These are phyloP conservation scores for Neopelma chrysocephalum DNA, from an alignment of 2,797 vertebrate genomes.

Conservation along the genomic window DNA sequence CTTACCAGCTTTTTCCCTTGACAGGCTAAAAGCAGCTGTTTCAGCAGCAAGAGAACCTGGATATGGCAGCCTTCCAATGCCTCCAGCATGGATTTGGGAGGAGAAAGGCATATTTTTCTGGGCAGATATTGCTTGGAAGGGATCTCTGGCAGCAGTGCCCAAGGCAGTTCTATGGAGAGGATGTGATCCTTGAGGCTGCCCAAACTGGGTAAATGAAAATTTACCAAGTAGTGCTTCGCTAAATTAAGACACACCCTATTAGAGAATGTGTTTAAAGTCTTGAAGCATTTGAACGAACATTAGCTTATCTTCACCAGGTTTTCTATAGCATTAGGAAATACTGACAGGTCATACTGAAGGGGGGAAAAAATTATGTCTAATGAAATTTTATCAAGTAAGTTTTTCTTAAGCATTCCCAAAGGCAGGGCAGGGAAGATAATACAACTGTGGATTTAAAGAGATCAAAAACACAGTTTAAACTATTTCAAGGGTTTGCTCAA, in stretches of 20 bases:
- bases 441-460: not conserved
- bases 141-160: not conserved
- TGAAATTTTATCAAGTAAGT: not conserved
- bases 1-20: not conserved
- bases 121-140: not conserved
- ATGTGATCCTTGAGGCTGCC: not conserved
- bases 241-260: not conserved
- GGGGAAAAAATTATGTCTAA: not conserved
- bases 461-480: not conserved
- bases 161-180: not conserved
- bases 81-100: not conserved
- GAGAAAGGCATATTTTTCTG: not conserved
- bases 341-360: not conserved
- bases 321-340: not conserved
- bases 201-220: not conserved
- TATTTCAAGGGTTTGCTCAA: not conserved
- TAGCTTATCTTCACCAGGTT: not conserved
- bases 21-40: not conserved
- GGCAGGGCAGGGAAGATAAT: not conserved
- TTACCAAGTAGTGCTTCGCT: not conserved
- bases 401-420: not conserved
- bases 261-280: not conserved
- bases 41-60: not conserved
- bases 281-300: not conserved
- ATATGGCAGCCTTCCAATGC: not conserved